These are phyloP conservation scores for Entomobrya multifasciata DNA, from an alignment of 2,888 invertebrate species.

Conservation along the genomic window DNA sequence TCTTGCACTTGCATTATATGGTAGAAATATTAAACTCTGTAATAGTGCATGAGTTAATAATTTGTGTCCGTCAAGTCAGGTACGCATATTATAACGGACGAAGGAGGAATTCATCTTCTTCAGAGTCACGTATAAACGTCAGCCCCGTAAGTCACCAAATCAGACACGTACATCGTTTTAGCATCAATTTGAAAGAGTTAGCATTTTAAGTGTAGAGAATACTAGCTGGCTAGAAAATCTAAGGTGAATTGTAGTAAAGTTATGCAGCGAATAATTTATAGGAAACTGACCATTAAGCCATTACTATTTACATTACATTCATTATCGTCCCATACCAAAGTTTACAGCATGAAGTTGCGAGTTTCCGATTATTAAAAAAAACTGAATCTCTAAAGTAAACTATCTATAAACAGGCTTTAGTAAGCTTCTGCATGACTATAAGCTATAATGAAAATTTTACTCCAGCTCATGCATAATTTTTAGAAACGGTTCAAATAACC, in stretches of 20 bases:
- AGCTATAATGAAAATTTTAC: slow-evolving; percentile 3
- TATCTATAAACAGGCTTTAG: slow-evolving; percentile 19
- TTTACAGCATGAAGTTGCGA: slow-evolving; percentile 51
- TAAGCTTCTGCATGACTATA: slow-evolving; percentile 14
- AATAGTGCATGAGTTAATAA: slow-evolving; percentile 15
- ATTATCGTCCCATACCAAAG: slow-evolving; percentile 47
- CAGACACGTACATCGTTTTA: slow-evolving; percentile 59
- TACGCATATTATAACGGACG: neutral
- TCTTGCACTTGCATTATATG: neutral
- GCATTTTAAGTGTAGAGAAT: too few species aligned
- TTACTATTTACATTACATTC: slow-evolving; percentile 30
- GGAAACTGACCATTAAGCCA: slow-evolving; percentile 37
- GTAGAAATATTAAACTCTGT: slow-evolving; percentile 18
- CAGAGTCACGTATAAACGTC: slow-evolving; percentile 62
- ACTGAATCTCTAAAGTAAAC: neutral
- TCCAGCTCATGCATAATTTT: neutral
- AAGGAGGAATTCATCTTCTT: slow-evolving; percentile 6
- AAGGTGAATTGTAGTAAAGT: too few species aligned
- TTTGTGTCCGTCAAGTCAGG: neutral
- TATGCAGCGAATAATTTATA: neutral
- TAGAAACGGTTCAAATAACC: neutral
- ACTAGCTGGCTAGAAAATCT: too few species aligned
- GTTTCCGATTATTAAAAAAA: too few species aligned
- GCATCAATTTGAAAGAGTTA: neutral
- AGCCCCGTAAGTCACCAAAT: slow-evolving; percentile 61